phyloP scores from a whole-genome alignment of 2,888 invertebrate genomes.

The Drosophila testacea region DNA sequence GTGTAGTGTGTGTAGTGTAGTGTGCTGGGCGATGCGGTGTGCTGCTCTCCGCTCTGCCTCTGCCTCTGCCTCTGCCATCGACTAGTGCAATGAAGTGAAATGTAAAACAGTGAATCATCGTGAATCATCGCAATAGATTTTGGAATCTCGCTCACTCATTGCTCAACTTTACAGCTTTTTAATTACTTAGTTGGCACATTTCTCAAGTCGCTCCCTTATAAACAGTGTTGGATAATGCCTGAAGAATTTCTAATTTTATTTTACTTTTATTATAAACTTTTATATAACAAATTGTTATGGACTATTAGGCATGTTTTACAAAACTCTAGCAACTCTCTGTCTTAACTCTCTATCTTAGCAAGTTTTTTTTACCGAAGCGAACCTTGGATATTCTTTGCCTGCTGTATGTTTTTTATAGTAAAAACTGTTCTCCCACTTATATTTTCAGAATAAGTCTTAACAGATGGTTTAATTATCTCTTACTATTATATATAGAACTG shows the following conservation, averaged over 20 bases:
- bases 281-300: not conserved
- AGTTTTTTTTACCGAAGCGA: too few relatives aligned
- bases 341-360: too few relatives aligned
- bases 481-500: not conserved
- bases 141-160: slow-evolving; percentile 22
- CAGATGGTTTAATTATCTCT: not conserved
- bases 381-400: too few relatives aligned
- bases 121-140: slow-evolving; percentile 44
- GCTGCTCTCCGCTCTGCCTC: not conserved
- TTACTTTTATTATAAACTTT: too few relatives aligned
- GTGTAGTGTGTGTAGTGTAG: slow-evolving; percentile 50
- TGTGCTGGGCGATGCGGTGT: slow-evolving; percentile 45
- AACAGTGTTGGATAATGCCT: not conserved
- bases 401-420: too few relatives aligned
- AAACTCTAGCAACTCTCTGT: too few relatives aligned
- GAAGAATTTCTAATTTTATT: not conserved
- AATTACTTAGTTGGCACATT: slow-evolving; percentile 27
- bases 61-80: slow-evolving; percentile 1
- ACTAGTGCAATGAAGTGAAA: slow-evolving; percentile 59
- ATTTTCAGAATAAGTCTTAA: not conserved
- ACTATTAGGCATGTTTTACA: too few relatives aligned
- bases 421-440: not conserved
- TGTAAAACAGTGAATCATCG: slow-evolving; percentile 60
- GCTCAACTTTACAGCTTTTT: slow-evolving; percentile 24
- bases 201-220: not conserved